Conservation (phyloP, 1,140 invertebrate genomes). For the Heliconius congener region DNA sequence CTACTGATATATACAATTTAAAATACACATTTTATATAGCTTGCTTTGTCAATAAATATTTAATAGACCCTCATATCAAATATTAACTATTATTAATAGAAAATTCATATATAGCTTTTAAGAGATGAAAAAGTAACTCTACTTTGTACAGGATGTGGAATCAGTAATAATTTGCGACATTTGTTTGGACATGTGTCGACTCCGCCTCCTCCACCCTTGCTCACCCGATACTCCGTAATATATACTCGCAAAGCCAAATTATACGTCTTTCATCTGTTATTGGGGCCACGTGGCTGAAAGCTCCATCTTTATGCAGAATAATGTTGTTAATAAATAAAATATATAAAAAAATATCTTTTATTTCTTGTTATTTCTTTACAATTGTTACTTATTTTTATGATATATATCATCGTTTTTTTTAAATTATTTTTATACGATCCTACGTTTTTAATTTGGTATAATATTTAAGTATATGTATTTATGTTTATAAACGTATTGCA, state of each 20-base stretch:
- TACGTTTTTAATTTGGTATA: too few relatives aligned
- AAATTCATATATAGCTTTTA: neutral
- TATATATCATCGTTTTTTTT: too few relatives aligned
- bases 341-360: neutral
- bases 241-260: conserved; percentile 48
- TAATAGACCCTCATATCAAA: neutral
- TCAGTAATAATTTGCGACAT: conserved; percentile 51
- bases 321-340: conserved; percentile 10
- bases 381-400: too few relatives aligned
- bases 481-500: too few relatives aligned
- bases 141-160: conserved; percentile 18
- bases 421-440: too few relatives aligned
- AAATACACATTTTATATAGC: neutral
- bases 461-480: too few relatives aligned
- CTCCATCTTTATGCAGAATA: conserved; percentile 18
- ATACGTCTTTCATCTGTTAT: conserved; percentile 54
- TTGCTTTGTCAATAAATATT: neutral
- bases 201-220: conserved; percentile 49
- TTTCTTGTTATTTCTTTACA: too few relatives aligned
- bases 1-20: too few relatives aligned
- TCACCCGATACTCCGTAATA: conserved; percentile 40
- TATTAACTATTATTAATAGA: conserved; percentile 4
- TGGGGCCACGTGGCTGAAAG: conserved; percentile 44
- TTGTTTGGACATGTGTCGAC: conserved; percentile 60
- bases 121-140: conserved; percentile 6